Evolutionary conservation across 2,113 vertebrate species (phyloP), one percentile per base, ranked within the genome.

Genomic region (crab-eating macaque (Macaca fascicularis)): DNA sequence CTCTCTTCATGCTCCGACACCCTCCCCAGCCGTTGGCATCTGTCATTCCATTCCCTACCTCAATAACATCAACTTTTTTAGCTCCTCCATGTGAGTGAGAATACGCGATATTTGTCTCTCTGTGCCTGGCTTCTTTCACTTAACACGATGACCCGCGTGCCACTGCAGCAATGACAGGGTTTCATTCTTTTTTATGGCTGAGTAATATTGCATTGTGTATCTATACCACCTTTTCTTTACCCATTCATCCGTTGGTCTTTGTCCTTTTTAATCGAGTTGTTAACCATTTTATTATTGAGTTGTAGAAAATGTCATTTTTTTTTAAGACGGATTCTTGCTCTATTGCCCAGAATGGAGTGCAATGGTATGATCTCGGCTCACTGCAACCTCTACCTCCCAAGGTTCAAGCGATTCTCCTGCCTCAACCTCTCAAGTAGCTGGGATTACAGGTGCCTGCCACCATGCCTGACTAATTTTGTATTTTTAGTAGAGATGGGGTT

Each of bases 101-200:
- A 74, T 20, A 25, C 43, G 72, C 1, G 11, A 40, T 13, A 12
- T 40, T 74, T 74, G 72, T 74, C 72, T 74, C 23, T 43, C 38
- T 43, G 72, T 40, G 72, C 38, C 72, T 43, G 38, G 38, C 72
- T 25, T 43, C 10, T 74, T 40, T 43, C 38, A 23, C 22, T 1
- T 5, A 12, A 40, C 38, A 12, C 13, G 23, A 25, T 6, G 22
- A 12, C 22, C 5, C 13, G 2, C 22, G 0, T 43, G 72, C 40
- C 23, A 11, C 72, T 13, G 38, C 72, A 13, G 55, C 19, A 5
- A 43, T 6, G 38, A 40, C 72, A 13, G 38, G 72, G 11, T 43
- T 43, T 40, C 38, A 25, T 25, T 74, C 22, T 40, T 74, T 13
- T 23, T 10, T 6, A 16, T 35, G 64, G 38, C 70, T 40, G 38